Evolutionary conservation across 2,797 vertebrate species (phyloP).

Genomic region (Perodicticus potto): DNA sequence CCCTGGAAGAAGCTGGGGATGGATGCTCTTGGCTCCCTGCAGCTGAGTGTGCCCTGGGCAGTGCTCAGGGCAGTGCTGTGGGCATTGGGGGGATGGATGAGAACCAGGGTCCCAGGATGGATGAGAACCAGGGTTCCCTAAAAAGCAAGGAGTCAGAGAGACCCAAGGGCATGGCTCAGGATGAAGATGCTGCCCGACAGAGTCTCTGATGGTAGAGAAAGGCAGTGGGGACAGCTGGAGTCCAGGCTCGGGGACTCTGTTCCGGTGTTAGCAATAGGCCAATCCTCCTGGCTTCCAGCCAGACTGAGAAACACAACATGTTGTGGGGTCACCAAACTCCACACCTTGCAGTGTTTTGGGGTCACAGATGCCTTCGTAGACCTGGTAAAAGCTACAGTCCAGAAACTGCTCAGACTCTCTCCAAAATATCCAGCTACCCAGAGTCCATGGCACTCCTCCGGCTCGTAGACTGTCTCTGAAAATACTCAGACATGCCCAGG

Average conservation of each 20-base stretch:
- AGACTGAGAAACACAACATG: neutral
- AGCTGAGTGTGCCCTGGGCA: neutral
- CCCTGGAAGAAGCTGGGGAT: neutral
- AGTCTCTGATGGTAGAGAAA: neutral
- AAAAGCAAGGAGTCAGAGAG: neutral
- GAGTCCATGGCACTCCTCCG: rapidly evolving
- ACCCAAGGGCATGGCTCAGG: neutral
- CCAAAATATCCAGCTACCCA: neutral
- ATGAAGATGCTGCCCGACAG: neutral
- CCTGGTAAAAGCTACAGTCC: neutral
- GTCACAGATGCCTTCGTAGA: neutral
- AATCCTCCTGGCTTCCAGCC: neutral
- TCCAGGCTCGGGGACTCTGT: neutral
- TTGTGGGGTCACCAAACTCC: neutral
- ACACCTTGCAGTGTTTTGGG: rapidly evolving
- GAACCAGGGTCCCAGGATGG: too few relatives aligned
- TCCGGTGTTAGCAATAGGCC: rapidly evolving
- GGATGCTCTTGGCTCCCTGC: neutral
- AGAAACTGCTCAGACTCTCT: neutral
- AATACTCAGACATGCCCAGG: rapidly evolving
- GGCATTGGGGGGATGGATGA: too few relatives aligned
- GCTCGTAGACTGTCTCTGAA: neutral
- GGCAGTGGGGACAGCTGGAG: rapidly evolving
- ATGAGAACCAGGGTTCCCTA: too few relatives aligned
- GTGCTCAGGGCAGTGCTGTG: neutral